Percentiles rank a stretch among this genome's conserved stretches.
Conservation (phyloP, 1,140 invertebrate species). For the Callitettix versicolor region DNA sequence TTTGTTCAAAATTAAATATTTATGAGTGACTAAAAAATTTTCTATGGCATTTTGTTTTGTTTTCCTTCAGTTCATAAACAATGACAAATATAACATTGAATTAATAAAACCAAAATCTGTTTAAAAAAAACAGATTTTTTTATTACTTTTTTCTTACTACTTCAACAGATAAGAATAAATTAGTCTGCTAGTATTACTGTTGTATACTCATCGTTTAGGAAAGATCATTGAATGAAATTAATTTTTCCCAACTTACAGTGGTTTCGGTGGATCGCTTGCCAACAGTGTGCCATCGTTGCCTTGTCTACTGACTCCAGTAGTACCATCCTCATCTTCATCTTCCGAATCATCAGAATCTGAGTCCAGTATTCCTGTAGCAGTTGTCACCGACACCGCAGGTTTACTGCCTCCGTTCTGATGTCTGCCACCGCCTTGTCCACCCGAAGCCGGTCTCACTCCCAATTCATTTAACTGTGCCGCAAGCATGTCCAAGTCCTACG, state of each 20-base stretch:
- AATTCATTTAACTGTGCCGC: constrained; percentile 88
- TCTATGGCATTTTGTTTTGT: too few relatives aligned
- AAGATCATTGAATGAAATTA: too few relatives aligned
- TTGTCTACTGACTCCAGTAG: constrained; percentile 43
- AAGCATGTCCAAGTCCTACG: constrained; percentile 82
- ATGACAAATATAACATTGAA: too few relatives aligned
- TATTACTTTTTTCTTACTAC: too few relatives aligned
- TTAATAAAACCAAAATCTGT: too few relatives aligned
- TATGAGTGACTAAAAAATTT: too few relatives aligned
- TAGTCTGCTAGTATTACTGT: too few relatives aligned
- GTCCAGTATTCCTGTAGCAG: constrained; percentile 24
- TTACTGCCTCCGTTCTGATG: constrained; percentile 21
- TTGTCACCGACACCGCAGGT: constrained; percentile 19
- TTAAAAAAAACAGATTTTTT: too few relatives aligned
- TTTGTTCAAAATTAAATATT: too few relatives aligned
- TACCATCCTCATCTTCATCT: constrained; percentile 34
- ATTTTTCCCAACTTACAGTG: constrained; percentile 78
- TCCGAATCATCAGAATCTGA: constrained; percentile 38
- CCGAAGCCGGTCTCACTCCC: constrained; percentile 44
- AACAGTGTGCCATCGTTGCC: constrained; percentile 87
- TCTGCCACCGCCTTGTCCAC: constrained; percentile 33
- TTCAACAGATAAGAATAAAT: too few relatives aligned
- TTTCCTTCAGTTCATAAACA: too few relatives aligned
- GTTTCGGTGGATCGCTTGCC: constrained; percentile 91
- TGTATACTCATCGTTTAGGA: too few relatives aligned